phyloP scores from a whole-genome alignment of 2,797 vertebrate genomes.

The Geotrypetes seraphini region DNA sequence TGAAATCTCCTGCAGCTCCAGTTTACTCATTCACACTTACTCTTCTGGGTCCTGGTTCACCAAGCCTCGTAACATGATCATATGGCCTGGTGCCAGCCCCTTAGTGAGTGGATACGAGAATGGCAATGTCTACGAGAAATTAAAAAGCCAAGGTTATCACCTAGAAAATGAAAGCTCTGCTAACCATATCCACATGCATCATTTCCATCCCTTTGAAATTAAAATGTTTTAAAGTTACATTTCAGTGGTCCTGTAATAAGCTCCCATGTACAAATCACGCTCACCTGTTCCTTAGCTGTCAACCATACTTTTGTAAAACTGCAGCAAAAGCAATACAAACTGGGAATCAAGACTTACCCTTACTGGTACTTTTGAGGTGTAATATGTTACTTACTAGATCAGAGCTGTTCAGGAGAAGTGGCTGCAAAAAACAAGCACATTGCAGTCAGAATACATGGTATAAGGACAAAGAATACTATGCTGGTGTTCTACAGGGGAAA shows the following conservation, averaged over 20 bases:
- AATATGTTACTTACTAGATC: constrained; percentile 21
- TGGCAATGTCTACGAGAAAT: constrained; percentile 14
- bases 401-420: constrained; percentile 11
- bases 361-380: background rate
- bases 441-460: no score
- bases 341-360: fast-evolving
- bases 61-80: constrained; percentile 27
- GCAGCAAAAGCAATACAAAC: background rate
- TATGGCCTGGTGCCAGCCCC: constrained; percentile 30
- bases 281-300: no score
- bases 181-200: no score
- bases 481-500: no score
- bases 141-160: background rate
- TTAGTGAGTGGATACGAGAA: constrained; percentile 11
- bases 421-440: no score
- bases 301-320: background rate
- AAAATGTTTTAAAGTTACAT: no score
- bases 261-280: no score
- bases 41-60: constrained; percentile 20
- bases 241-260: no score
- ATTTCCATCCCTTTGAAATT: no score
- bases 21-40: constrained; percentile 28
- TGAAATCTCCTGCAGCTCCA: no score
- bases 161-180: no score
- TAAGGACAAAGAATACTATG: no score